Evolutionary conservation across 2,113 vertebrate species (phyloP), one percentile per base, ranked within the genome.

Genomic region (Charina bottae): DNA sequence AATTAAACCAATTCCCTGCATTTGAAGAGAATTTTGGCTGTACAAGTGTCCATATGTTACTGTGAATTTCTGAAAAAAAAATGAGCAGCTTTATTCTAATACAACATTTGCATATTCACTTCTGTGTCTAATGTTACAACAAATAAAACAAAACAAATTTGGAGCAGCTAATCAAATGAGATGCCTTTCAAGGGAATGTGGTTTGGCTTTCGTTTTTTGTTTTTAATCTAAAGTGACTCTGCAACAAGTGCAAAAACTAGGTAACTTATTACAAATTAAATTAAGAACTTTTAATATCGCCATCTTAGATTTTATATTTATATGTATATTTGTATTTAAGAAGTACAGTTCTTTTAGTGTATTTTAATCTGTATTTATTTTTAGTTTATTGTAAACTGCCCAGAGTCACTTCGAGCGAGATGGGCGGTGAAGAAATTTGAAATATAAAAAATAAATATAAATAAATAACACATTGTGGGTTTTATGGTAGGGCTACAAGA

Each of bases 61-160:
- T 89, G 3, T 97, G 95, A 99, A 99, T 94, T 95, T 97, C 99
- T 99, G 92, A 19, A 95, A 91, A 2, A 2, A 94, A 92, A 92
- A 96, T 0, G 78, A 93, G 92, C n/a, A 86, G 85, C 6, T 93
- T 58, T 89, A 93, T 49, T 42, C 23, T 23, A 88, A 46, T 46
- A 46, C 11, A 11, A n/a, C 0, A 2, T 17, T 12, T 7, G 24
- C 10, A 10, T 8, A n/a, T 37, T 89, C 28, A 6, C n/a, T 58
- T 4, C 6, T 93, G 92, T 59, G 17, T 93, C 33, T 17, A 46
- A 37, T 21, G 9, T 23, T 17, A 49, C 37, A 49, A 89, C 62
- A 93, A 1, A 92, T 8, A 90, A 90, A 62, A 86, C 33, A 0
- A 62, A 92, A 1, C 86, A 86, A 5, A 2, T 68, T 87, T 93